Base-by-base conservation (phyloP, 2,888 invertebrate species). In the Papilio protenor region DNA sequence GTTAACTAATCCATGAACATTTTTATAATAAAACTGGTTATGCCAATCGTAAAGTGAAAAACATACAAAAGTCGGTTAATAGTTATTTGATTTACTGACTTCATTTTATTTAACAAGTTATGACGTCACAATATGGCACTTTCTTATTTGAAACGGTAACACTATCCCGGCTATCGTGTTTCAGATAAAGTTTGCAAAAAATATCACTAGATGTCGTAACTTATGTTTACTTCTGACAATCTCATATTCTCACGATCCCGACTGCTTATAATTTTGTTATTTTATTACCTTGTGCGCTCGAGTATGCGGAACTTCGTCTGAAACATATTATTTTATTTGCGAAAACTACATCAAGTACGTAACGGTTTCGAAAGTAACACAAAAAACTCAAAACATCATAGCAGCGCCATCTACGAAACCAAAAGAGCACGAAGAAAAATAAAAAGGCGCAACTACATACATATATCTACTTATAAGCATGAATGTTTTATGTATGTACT, bases 231-330 rank as follows among this genome's bases (percentile, higher is more conserved):
- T 61, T 27, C 5, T 16, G 61, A 61, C 61, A 61, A 27, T 61
- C 61, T 61, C 61, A 27, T 61, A 61, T 61, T 27, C 61, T 1
- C 61, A 61, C 27, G 61, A 1, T 61, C 61, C 27, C 16, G 1
- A 21, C 27, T 61, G 61, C 61, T 61, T 61, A 61, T 61, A 27
- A 61, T 61, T 61, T 61, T 27, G 27, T 61, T 61, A 61, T 61
- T 61, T 61, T 61, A 61, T 61, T 61, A 61, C 61, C 23, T 61
- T 27, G 16, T 1, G 14, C 6, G 61, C 16, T 27, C 12, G 61
- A 61, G 61, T 61, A 12, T 27, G 16, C 61, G 23, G 27, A 27
- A 27, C 14, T 27, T 27, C 4, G 5, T 12, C 0, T 27, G 16
- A 23, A 12, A 14, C 6, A 27, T 61, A 2, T 5, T 61, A 61